Evolutionary conservation across 2,888 invertebrate species (phyloP).

Genomic region (Listrodromus nycthemerus): DNA sequence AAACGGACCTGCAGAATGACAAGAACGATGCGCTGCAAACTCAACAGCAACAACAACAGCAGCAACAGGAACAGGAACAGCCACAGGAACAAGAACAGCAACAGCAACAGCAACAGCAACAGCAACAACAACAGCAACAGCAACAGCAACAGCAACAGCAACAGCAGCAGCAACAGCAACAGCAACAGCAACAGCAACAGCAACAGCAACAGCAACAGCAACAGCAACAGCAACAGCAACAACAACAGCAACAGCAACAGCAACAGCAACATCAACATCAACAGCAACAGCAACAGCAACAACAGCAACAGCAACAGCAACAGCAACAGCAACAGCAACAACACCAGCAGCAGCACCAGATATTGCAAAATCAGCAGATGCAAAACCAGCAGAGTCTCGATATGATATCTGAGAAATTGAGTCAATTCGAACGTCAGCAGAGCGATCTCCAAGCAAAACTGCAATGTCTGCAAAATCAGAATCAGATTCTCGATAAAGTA

Average conservation of each 20-base stretch:
- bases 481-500: conserved; percentile 82
- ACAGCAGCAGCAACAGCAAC: no score
- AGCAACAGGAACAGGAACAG: no score
- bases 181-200: no score
- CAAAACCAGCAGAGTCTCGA: conserved; percentile 82
- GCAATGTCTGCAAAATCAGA: conserved; percentile 82
- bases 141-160: no score
- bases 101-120: no score
- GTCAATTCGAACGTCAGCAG: conserved; percentile 82
- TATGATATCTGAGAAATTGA: conserved; percentile 81
- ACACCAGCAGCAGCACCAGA: conserved; percentile 70
- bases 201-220: no score
- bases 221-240: no score
- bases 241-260: no score
- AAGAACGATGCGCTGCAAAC: conserved; percentile 69
- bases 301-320: no score
- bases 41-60: conserved; percentile 63
- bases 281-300: no score
- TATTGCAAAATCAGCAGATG: conserved; percentile 72
- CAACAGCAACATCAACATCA: no score
- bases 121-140: neutral
- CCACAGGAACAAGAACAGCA: no score
- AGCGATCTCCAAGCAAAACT: conserved; percentile 81
- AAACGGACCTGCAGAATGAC: conserved; percentile 70
- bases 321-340: conserved; percentile 65